A percentile compares a stretch with the other conserved stretches of the same genome.
phyloP scores from a whole-genome alignment of 2,888 invertebrate genomes.

The Andricus quercusramuli region DNA sequence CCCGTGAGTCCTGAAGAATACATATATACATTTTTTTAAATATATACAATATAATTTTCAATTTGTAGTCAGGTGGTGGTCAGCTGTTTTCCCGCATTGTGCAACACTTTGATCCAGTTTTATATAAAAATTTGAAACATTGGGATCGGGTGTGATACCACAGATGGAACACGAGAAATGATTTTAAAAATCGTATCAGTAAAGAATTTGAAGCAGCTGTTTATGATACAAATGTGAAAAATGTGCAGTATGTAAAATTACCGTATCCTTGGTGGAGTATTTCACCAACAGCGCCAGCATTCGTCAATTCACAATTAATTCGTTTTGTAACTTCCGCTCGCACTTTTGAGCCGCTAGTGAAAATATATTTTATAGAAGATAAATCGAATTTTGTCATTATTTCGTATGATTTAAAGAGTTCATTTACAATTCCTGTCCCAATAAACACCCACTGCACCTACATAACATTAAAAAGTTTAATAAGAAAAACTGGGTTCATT shows the following conservation, averaged over 20 bases:
- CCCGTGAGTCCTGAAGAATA: slow-evolving; percentile 67
- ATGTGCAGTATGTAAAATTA: slow-evolving; percentile 47
- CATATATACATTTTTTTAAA: background rate
- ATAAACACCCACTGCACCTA: slow-evolving; percentile 63
- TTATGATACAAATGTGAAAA: too few relatives aligned
- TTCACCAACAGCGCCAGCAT: background rate
- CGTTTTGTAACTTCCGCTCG: slow-evolving; percentile 54
- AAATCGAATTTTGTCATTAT: slow-evolving; percentile 58
- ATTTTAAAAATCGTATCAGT: background rate
- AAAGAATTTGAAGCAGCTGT: background rate
- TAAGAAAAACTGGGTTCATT: too few relatives aligned
- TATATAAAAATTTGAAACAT: too few relatives aligned
- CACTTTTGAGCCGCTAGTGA: slow-evolving; percentile 63
- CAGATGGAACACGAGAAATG: background rate
- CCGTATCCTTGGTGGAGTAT: slow-evolving; percentile 63
- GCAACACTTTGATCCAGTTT: background rate
- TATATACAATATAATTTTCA: background rate
- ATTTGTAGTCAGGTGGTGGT: too few relatives aligned
- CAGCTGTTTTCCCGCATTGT: background rate
- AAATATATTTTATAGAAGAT: slow-evolving; percentile 57
- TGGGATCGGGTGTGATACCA: too few relatives aligned
- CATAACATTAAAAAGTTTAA: background rate
- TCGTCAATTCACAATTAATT: slow-evolving; percentile 55
- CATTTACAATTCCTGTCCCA: slow-evolving; percentile 56
- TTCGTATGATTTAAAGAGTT: slow-evolving; percentile 57